Base-by-base conservation (phyloP, 1,140 invertebrate genomes). In the Trichoplusia ni region DNA sequence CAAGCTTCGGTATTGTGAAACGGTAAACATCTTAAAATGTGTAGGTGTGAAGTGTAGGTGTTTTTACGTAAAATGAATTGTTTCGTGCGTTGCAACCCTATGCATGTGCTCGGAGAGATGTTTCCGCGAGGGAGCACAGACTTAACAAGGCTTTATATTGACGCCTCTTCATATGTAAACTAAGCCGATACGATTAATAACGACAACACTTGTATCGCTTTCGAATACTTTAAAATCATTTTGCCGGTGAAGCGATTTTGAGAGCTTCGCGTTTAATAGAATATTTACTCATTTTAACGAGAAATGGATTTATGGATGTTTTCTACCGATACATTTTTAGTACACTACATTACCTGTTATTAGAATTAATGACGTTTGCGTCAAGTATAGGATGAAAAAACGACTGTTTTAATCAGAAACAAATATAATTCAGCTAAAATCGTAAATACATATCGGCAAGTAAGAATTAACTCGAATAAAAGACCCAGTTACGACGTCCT, bases 81-180 rank as follows among this genome's bases (percentile, higher is more conserved):
- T 21, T 14, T 23, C 16, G 38, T 33, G 31, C 19, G n/a, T 33
- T 29, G 18, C 44, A 61, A n/a, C 59, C 33, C 44, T 51, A 61
- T 21, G 31, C 23, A 60, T 25, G 31, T 29, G 25, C 37, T 54
- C 27, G 44, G 23, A 27, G 42, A 59, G 59, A 40, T 63, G 42
- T 76, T 76, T 71, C 71, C 73, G 64, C 67, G 53, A 71, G 71
- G 63, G n/a, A 69, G 71, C 71, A 74, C 78, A 76, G 67, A 76
- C 73, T 76, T 77, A 77, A 76, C 73, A 73, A 80, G 71, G 54
- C 67, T 67, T 59, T 44, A 63, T 56, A 71, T 69, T 63, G 54
- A 77, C 61, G 59, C 68, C 54, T 51, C 54, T 67, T 49, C 42
- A 49, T 19, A 62, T 59, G 38, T 56, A 64, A 60, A 53, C 23